Evolutionary conservation across 2,797 vertebrate species (phyloP).

Genomic region (Notoglanidium macrostoma): DNA sequence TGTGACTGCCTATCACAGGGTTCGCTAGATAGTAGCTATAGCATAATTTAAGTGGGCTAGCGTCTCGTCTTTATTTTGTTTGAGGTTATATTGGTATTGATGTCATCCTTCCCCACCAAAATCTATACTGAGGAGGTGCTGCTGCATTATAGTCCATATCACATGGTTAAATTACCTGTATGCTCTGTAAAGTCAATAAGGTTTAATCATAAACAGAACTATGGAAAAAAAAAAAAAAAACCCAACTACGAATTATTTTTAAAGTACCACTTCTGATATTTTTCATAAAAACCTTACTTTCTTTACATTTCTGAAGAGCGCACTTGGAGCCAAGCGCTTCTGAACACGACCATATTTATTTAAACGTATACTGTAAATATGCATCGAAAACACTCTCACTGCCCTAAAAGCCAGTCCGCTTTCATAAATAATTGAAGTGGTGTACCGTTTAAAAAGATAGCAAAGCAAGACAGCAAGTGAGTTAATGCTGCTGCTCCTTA

Average conservation of each 20-base stretch:
- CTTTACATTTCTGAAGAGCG: not conserved
- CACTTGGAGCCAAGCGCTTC: not conserved
- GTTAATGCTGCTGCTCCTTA: constrained; percentile 55
- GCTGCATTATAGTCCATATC: not conserved
- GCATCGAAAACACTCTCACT: constrained; percentile 16
- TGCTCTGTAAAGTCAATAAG: not conserved
- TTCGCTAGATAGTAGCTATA: not conserved
- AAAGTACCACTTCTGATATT: constrained; percentile 15
- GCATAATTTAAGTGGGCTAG: not conserved
- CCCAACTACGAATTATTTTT: not conserved
- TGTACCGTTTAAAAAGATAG: constrained; percentile 54
- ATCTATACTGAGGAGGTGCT: not conserved
- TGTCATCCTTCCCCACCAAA: not conserved
- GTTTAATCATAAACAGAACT: not conserved
- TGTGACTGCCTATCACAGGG: not conserved
- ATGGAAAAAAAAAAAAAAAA: not conserved
- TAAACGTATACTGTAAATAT: constrained; percentile 1
- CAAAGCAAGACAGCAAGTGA: constrained; percentile 39
- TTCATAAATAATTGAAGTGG: constrained; percentile 42
- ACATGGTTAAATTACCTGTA: not conserved
- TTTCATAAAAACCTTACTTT: not conserved
- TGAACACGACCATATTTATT: constrained; percentile 25
- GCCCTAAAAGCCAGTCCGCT: constrained; percentile 35
- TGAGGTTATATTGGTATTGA: not conserved
- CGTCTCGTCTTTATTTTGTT: not conserved